phyloP scores from a whole-genome alignment of 2,113 vertebrate genomes.

The Corythornis madagascariensis region DNA sequence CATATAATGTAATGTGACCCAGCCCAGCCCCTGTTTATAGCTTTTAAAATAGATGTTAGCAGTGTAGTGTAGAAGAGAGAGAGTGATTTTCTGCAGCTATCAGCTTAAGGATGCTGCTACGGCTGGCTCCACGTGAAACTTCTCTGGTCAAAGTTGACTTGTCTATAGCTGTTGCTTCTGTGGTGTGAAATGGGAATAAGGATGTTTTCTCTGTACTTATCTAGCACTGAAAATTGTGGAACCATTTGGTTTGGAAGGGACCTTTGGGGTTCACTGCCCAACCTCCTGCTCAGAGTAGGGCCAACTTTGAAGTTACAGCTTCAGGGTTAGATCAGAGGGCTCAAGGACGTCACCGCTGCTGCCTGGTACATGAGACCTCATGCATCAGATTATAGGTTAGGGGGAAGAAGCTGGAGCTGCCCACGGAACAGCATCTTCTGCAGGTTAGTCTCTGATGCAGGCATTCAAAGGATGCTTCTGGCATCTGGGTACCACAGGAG shows the following conservation, averaged over 20 bases:
- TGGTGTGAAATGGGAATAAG: neutral
- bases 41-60: neutral
- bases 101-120: neutral
- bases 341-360: neutral
- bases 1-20: neutral
- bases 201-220: neutral
- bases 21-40: neutral
- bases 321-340: rapidly evolving
- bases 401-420: neutral
- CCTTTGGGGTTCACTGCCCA: neutral
- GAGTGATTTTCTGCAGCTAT: neutral
- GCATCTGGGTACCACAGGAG: too few species aligned
- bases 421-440: rapidly evolving
- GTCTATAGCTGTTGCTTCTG: neutral
- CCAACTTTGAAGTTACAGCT: neutral
- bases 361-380: neutral
- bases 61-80: neutral
- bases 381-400: neutral
- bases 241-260: neutral
- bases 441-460: rapidly evolving
- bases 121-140: neutral
- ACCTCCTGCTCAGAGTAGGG: neutral
- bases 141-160: neutral
- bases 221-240: neutral
- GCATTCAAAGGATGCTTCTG: neutral